Evolutionary conservation across 2,888 invertebrate genomes (phyloP), one percentile per base, ranked within the genome.

Genomic region (Oeneis ivallda): DNA sequence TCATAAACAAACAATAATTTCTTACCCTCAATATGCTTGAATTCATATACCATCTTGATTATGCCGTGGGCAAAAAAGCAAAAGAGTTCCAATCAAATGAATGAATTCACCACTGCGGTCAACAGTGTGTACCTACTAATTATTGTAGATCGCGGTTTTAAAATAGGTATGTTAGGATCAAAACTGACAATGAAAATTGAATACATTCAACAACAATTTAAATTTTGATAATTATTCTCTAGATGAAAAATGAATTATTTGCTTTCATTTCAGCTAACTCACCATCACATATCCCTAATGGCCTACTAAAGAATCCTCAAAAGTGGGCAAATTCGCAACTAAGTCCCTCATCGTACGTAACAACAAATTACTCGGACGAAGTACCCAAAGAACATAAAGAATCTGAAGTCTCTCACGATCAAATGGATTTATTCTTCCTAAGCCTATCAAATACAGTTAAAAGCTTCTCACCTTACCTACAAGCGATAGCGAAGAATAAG

Each of bases 371-470:
- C 26, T 17, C 34, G 9, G 58, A 47, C 3, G 45, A 58, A 0
- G 17, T 17, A 0, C 11, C 15, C 8, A 45, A 50, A 50, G 50
- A 60, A 50, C 17, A 37, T 8, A 60, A 49, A 60, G 59, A 60
- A 34, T 15, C 61, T 9, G 61, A 61, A 32, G 19, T 26, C 1
- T 15, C 26, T 2, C 62, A 68, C 15, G 64, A 70, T 32, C 65
- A 67, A 47, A 47, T 70, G 54, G 71, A 72, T 57, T 62, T 65
- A 37, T 72, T 72, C 60, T 71, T 71, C 62, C 69, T 70, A 32
- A 68, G 50, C 11, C 68, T 72, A 11, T 72, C 71, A 2, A 68
- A 72, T 45, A 71, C 69, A 15, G 69, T 72, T 11, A 72, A 71
- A 17, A 71, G 67, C 57, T 72, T 72, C 39, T 62, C 71, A 7